Conservation (phyloP, 2,888 invertebrate genomes). For the Zootermopsis nevadensis region DNA sequence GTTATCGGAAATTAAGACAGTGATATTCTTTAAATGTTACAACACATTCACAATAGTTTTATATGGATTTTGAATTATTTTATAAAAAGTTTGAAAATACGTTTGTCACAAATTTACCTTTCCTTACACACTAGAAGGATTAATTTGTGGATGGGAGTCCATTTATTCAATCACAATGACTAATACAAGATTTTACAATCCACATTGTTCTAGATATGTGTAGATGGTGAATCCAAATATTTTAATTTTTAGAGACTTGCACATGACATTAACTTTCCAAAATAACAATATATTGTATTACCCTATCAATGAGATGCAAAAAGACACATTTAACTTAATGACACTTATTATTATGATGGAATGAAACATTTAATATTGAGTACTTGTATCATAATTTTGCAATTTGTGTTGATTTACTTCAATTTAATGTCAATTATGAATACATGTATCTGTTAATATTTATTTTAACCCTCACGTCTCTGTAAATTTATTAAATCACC, state of each 20-base stretch:
- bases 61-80: slow-evolving; percentile 21
- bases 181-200: background rate
- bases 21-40: slow-evolving; percentile 33
- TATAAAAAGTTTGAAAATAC: slow-evolving; percentile 32
- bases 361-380: background rate
- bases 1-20: slow-evolving; percentile 38
- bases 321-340: background rate
- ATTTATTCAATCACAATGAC: slow-evolving; percentile 21
- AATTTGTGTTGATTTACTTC: background rate
- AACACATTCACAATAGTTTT: slow-evolving; percentile 12
- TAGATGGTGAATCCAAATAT: background rate
- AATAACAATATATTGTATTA: background rate
- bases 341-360: background rate
- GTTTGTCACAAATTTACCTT: background rate
- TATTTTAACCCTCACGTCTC: background rate
- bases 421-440: background rate
- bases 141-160: background rate
- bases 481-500: background rate
- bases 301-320: background rate
- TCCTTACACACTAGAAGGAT: background rate
- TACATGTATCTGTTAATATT: background rate
- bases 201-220: slow-evolving; percentile 18
- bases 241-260: background rate
- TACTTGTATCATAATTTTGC: background rate
- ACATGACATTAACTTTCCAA: background rate